Conservation (phyloP, 2,113 vertebrate genomes). For the Anarhynchus alexandrinus region DNA sequence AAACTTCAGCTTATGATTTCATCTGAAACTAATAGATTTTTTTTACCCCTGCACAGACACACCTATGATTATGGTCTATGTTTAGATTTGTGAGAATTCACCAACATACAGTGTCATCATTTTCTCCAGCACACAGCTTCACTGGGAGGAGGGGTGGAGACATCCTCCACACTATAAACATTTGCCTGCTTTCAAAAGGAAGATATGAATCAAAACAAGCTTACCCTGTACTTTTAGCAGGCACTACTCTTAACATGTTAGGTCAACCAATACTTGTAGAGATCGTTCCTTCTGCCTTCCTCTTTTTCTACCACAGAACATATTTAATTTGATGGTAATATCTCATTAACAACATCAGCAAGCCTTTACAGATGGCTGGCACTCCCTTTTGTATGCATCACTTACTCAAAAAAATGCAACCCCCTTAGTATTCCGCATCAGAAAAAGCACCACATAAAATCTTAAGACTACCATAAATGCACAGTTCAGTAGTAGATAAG, state of each 20-base stretch:
- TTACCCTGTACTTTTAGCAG: conserved; percentile 10
- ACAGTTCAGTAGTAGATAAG: background rate
- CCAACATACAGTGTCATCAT: background rate
- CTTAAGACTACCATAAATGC: background rate
- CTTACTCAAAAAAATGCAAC: background rate
- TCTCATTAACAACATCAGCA: background rate
- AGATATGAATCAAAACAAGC: conserved; percentile 27
- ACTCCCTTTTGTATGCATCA: background rate
- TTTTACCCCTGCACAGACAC: background rate
- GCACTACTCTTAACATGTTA: background rate
- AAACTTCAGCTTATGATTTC: background rate
- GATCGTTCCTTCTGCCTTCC: background rate
- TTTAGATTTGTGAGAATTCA: conserved; percentile 4
- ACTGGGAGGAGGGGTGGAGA: background rate
- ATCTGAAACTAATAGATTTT: background rate
- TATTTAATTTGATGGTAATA: background rate
- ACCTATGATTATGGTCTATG: background rate
- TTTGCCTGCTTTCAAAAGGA: background rate
- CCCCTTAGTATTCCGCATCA: background rate
- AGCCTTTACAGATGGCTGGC: background rate
- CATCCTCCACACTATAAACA: background rate
- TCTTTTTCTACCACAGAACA: background rate
- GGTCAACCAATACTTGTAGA: background rate
- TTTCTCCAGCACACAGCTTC: background rate
- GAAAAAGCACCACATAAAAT: background rate